Evolutionary conservation across 2,113 vertebrate genomes (phyloP).

Genomic region (Pipra filicauda): DNA sequence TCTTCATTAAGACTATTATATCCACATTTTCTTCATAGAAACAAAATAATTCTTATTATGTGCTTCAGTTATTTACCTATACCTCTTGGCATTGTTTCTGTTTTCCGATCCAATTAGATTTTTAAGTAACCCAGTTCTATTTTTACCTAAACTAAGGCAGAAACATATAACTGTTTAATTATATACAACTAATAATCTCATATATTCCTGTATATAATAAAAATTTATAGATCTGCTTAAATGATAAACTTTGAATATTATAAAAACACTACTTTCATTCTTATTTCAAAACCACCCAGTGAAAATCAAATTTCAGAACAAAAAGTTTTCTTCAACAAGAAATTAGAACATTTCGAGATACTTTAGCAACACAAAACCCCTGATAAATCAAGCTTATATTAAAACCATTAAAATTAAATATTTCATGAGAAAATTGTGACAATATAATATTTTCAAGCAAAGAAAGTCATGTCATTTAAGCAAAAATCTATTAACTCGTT

Average conservation of each 20-base stretch:
- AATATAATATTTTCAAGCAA: not conserved
- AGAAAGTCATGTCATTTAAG: not conserved
- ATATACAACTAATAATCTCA: not conserved
- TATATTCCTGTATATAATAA: not conserved
- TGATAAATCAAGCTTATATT: not conserved
- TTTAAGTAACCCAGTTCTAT: not conserved
- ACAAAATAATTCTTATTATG: not conserved
- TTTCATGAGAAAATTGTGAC: not conserved
- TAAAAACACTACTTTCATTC: not conserved
- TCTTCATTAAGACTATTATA: not conserved
- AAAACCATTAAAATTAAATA: not conserved
- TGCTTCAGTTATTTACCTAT: not conserved
- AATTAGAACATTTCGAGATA: not conserved
- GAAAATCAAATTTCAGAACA: not conserved
- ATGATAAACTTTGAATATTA: not conserved
- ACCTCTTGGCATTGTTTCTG: not conserved
- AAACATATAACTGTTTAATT: not conserved
- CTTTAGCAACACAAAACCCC: accelerated
- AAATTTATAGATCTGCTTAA: not conserved
- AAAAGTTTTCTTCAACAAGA: not conserved
- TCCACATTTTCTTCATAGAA: not conserved
- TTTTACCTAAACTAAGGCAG: not conserved
- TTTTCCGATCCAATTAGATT: not conserved
- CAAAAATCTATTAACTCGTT: not conserved
- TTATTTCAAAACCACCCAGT: not conserved